phyloP scores from a whole-genome alignment of 2,113 vertebrate genomes.

The Scalopus aquaticus region DNA sequence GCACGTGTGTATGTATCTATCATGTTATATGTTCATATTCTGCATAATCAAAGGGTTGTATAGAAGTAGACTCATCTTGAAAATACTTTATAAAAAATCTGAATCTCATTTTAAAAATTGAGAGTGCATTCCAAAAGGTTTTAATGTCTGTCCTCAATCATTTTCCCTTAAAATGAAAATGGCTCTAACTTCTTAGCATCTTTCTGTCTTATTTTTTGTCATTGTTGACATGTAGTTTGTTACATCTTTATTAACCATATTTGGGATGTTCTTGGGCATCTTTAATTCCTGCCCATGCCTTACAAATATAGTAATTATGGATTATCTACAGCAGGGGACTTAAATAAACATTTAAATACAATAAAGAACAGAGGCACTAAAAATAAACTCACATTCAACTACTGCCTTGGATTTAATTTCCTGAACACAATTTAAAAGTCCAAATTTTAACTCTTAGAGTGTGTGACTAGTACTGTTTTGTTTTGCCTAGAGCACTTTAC shows the following conservation, averaged over 20 bases:
- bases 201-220: not conserved
- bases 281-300: not conserved
- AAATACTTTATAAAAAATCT: not conserved
- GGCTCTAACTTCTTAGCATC: not conserved
- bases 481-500: not conserved
- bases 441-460: not conserved
- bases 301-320: not conserved
- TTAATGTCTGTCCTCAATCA: not conserved
- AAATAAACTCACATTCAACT: not conserved
- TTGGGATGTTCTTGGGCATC: not conserved
- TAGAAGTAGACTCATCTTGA: not conserved
- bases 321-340: not conserved
- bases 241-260: not conserved
- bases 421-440: not conserved
- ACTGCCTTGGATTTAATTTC: not conserved
- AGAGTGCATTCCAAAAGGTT: not conserved
- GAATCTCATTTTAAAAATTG: not conserved
- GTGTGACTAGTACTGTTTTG: not conserved
- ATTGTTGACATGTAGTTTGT: not conserved
- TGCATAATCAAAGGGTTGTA: not conserved
- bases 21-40: not conserved
- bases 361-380: not conserved
- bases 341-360: not conserved
- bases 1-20: not conserved
- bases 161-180: constrained; percentile 12